Evolutionary conservation across 2,888 invertebrate genomes (phyloP).

Genomic region (Sminthurides aquaticus): DNA sequence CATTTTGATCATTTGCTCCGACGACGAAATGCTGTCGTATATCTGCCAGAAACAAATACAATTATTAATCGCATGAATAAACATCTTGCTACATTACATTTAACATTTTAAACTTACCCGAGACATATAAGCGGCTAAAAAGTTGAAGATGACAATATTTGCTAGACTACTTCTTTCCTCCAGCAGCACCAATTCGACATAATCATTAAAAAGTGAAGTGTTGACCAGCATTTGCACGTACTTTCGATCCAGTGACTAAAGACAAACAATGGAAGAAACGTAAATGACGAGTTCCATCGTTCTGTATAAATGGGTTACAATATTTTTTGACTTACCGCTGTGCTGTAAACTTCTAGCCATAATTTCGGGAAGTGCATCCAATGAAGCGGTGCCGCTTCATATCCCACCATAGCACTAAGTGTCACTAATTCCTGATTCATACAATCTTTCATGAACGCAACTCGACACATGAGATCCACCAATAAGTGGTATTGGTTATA

Average conservation of each 20-base stretch:
- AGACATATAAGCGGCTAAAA: conserved; percentile 80
- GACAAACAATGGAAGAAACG: too few species aligned
- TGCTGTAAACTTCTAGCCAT: conserved; percentile 80
- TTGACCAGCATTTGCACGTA: conserved; percentile 72
- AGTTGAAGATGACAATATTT: conserved; percentile 75
- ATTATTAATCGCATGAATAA: neutral
- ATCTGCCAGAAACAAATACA: conserved; percentile 22
- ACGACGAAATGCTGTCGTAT: conserved; percentile 34
- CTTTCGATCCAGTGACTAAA: conserved; percentile 67
- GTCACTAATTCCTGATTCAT: conserved; percentile 78
- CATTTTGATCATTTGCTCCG: conserved; percentile 34
- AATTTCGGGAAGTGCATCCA: conserved; percentile 82
- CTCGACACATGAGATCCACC: conserved; percentile 75
- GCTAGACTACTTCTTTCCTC: conserved; percentile 81
- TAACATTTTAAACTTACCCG: conserved; percentile 60
- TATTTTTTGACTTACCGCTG: conserved; percentile 55
- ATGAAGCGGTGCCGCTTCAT: conserved; percentile 80
- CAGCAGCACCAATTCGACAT: conserved; percentile 77
- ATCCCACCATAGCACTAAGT: conserved; percentile 79
- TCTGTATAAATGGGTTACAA: neutral
- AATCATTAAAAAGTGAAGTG: conserved; percentile 77
- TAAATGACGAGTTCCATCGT: too few species aligned
- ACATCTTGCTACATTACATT: neutral
- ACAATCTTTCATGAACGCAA: conserved; percentile 80
- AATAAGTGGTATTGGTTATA: conserved; percentile 84